Evolutionary conservation across 2,888 invertebrate species (phyloP), one percentile per base, ranked within the genome.

Genomic region (Agriopis leucophaearia): DNA sequence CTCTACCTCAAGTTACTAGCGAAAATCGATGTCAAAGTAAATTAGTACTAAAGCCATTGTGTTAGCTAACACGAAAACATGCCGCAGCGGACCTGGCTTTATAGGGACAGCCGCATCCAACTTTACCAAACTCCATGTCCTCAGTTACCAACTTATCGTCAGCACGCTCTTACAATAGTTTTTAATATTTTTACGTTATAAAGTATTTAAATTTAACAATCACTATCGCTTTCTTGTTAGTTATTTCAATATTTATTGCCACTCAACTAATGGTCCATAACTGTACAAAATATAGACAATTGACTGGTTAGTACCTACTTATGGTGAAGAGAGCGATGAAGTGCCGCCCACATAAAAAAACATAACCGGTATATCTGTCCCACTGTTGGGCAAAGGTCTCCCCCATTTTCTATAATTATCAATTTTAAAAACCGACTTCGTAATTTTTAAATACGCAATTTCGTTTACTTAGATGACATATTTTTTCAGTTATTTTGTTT

Each of bases 141-240:
- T 51, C 58, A 68, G 69, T 72, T 64, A 59, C 69, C 66, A 61
- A 66, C 64, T 73, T 66, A 64, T 58, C 63, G 36, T 48, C 60
- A 65, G 35, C 61, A 63, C 60, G 64, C 64, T 67, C 64, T 64
- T 71, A 71, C 70, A 69, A 73, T 70, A 68, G 45, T 65, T 68
- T 63, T 71, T 63, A 66, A 58, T 48, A 60, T 68, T 64, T 55
- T 27, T 51, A 47, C 13, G 64, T 45, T 52, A 69, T 70, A 50
- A 68, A 64, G 68, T 69, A 69, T 64, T 71, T 44, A 73, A 69
- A 64, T 58, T 69, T 62, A 61, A 70, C 64, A n/a, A 54, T 59
- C 35, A 58, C 59, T 65, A 54, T 65, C 58, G 61, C 62, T 59
- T 40, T 57, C 56, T 66, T 62, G 56, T 54, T 64, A 68, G 50